Percentiles rank a stretch among this genome's conserved stretches.
Evolutionary conservation across 2,797 vertebrate species (phyloP).

Genomic region (Graptemys geographica): DNA sequence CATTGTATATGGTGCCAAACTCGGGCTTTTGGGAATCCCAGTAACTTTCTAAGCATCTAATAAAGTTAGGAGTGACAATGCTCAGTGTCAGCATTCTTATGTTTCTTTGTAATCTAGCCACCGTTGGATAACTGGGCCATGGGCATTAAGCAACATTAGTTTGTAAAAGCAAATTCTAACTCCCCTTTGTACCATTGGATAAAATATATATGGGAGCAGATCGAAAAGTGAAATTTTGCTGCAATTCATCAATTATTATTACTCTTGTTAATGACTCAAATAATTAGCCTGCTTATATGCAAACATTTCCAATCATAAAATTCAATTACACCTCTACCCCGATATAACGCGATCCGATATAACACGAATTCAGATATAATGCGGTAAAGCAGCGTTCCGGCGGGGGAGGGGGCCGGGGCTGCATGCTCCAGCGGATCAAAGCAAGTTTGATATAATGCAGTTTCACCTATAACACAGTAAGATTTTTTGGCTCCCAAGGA

Average conservation of each 20-base stretch:
- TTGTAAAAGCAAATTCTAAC: background rate
- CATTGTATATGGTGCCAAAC: background rate
- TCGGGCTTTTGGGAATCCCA: background rate
- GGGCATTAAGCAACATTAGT: background rate
- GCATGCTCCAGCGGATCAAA: too few relatives aligned
- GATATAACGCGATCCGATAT: too few relatives aligned
- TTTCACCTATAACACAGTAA: too few relatives aligned
- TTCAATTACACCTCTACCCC: background rate
- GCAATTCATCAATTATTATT: constrained; percentile 23
- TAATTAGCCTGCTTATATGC: background rate
- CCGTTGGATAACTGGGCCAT: background rate
- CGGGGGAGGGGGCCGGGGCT: too few relatives aligned
- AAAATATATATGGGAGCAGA: constrained; percentile 23
- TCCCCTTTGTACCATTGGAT: background rate
- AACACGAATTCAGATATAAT: too few relatives aligned
- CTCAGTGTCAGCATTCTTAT: background rate
- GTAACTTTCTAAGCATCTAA: background rate
- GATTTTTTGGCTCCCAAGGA: too few relatives aligned
- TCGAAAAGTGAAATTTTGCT: constrained; percentile 30
- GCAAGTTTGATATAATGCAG: too few relatives aligned
- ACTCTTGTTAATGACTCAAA: background rate
- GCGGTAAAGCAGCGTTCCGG: too few relatives aligned
- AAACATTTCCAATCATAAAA: constrained; percentile 14
- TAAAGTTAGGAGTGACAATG: background rate
- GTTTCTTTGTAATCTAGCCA: background rate